A percentile compares a stretch with the other conserved stretches of the same genome.
These are phyloP conservation scores for Salarias fasciatus DNA, from an alignment of 2,797 vertebrate species.

Conservation along the genomic window DNA sequence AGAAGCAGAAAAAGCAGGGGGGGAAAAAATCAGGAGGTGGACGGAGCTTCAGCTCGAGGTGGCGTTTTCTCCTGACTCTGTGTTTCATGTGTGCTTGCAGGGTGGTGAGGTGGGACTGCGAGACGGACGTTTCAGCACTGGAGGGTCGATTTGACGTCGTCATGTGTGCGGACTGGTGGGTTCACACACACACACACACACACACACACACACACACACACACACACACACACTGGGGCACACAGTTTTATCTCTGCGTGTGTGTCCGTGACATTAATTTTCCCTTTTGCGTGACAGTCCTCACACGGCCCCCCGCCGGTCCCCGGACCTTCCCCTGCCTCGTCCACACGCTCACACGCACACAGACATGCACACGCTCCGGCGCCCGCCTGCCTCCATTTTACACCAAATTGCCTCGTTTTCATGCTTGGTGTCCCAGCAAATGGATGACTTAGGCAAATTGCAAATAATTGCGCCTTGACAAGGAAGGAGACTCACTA, in stretches of 20 bases:
- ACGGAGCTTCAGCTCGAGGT: conserved; percentile 19
- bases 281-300: conserved; percentile 89
- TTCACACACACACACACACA: conserved; percentile 51
- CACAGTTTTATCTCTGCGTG: conserved; percentile 75
- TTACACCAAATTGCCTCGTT: conserved; percentile 99
- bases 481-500: conserved; percentile 90
- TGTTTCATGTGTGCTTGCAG: conserved; percentile 78
- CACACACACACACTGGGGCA: conserved; percentile 19
- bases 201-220: conserved; percentile 36
- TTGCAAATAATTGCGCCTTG: conserved; percentile 99
- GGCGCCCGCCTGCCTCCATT: conserved; percentile 92
- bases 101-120: conserved; percentile 97
- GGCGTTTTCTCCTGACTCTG: conserved; percentile 13
- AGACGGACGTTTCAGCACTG: conserved; percentile 92
- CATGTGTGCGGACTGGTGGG: conserved; percentile 99
- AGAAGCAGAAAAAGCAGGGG: conserved; percentile 20
- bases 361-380: conserved; percentile 50
- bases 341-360: conserved; percentile 34
- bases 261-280: conserved; percentile 88
- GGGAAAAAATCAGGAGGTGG: conserved; percentile 8
- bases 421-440: conserved; percentile 99
- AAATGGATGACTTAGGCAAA: conserved; percentile 99
- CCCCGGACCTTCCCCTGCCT: conserved; percentile 87
- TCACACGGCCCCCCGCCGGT: conserved; percentile 88
- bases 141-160: conserved; percentile 97